phyloP scores from a whole-genome alignment of 2,797 vertebrate genomes.

The Gouania willdenowi region DNA sequence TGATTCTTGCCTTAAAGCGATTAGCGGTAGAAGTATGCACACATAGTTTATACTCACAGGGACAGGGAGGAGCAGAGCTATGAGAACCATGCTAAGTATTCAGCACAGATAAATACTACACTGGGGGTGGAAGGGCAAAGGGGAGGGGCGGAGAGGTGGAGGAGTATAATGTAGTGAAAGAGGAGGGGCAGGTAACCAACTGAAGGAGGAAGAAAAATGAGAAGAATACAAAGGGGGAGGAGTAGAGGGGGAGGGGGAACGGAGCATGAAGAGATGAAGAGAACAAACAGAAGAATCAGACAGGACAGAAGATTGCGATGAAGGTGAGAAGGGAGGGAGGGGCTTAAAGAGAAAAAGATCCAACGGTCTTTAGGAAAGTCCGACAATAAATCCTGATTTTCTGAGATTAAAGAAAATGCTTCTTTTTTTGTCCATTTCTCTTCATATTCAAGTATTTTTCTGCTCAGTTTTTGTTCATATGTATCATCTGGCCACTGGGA shows the following conservation, averaged over 20 bases:
- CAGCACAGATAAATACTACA: slow-evolving; percentile 11
- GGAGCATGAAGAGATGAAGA: neutral
- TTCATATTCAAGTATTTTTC: too few relatives aligned
- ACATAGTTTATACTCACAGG: too few relatives aligned
- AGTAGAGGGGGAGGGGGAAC: slow-evolving; percentile 2
- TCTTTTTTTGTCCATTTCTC: too few relatives aligned
- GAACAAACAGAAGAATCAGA: neutral
- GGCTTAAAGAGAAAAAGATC: neutral
- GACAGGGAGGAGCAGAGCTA: slow-evolving; percentile 26
- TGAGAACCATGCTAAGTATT: slow-evolving; percentile 37
- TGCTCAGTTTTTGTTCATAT: too few relatives aligned
- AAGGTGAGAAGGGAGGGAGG: neutral
- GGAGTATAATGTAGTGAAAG: slow-evolving; percentile 15
- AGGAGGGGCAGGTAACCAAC: neutral
- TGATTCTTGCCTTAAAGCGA: too few relatives aligned
- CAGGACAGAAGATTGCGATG: neutral
- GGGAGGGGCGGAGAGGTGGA: slow-evolving; percentile 1
- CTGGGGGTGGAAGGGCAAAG: neutral
- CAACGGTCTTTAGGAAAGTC: too few relatives aligned
- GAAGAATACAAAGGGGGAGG: slow-evolving; percentile 19
- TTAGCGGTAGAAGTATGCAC: too few relatives aligned
- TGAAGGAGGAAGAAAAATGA: neutral
- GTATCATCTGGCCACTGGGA: too few relatives aligned
- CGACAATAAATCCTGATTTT: too few relatives aligned
- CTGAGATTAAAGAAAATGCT: too few relatives aligned